phyloP scores from a whole-genome alignment of 2,113 vertebrate species.

The Paramormyrops kingsleyae region DNA sequence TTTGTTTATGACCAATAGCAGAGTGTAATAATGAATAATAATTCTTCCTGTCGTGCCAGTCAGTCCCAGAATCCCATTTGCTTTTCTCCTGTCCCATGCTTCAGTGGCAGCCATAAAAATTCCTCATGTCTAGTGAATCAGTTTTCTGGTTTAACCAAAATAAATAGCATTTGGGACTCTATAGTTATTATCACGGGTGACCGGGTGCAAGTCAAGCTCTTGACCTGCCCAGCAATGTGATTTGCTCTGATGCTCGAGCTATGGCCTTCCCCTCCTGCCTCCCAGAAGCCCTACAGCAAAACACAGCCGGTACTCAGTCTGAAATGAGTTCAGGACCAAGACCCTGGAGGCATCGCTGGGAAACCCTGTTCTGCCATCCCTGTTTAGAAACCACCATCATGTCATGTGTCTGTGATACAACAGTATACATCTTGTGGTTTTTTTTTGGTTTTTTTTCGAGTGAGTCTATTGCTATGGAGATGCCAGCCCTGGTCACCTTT shows the following conservation, averaged over 20 bases:
- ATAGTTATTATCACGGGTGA: conserved; percentile 22
- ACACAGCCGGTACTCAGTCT: not conserved
- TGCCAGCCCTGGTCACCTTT: not conserved
- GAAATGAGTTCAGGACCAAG: not conserved
- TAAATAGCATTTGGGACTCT: conserved; percentile 24
- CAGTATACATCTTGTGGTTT: not conserved
- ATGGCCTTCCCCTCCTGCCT: not conserved
- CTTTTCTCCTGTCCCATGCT: conserved; percentile 15
- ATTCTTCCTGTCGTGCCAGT: conserved; percentile 25
- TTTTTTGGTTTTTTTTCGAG: not conserved
- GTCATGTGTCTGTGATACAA: not conserved
- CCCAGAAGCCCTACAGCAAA: not conserved
- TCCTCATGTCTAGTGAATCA: conserved; percentile 21
- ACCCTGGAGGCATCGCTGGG: not conserved
- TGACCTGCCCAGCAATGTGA: not conserved
- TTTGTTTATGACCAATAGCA: conserved; percentile 24
- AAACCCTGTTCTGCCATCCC: not conserved
- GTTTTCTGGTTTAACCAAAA: conserved; percentile 24
- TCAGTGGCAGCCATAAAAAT: conserved; percentile 5
- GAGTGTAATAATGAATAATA: conserved; percentile 25
- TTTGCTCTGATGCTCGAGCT: not conserved
- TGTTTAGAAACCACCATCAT: not conserved
- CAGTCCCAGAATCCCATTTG: conserved; percentile 13
- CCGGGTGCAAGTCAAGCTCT: not conserved
- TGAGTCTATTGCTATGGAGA: not conserved